Evolutionary conservation across 1,140 invertebrate genomes (phyloP), one percentile per base, ranked within the genome.

Genomic region (Trachymyrmex cornetzi): DNA sequence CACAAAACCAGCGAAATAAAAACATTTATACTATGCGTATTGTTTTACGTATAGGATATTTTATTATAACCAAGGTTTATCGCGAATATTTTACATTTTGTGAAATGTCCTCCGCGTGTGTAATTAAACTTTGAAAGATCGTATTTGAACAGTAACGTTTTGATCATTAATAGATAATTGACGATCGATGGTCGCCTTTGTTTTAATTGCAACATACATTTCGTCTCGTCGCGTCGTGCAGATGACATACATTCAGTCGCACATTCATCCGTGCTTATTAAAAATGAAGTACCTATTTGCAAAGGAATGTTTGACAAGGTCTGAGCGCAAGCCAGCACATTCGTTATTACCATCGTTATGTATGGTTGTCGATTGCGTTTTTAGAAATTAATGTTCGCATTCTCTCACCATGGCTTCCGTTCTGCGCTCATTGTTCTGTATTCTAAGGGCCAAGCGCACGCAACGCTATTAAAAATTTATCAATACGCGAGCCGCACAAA

Each of bases 371-470:
- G 82, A 89, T 88, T 53, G 61, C 30, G 48, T 63, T 86, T 89
- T 89, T 66, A 94, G 89, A 91, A 94, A 94, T 94, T 93, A 93
- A 94, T 94, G 90, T 85, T 84, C 59, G 12, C 44, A 16, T 59
- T 69, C 53, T 57, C 59, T 50, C 48, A 2, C 27, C 24, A 4
- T 48, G 24, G 19, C 27, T 22, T n/a, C 1, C 63, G 27, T n/a
- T 38, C 24, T 14, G 24, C 27, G 16, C 22, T 71, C 19, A 71
- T 71, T 59, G 66, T 71, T 81, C 19, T 53, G 53, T 85, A 63
- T 77, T 85, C 30, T 85, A 85, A 85, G 80, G 53, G 69, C n/a
- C 44, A 84, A 0, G 27, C 22, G 19, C 12, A 24, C 38, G 27
- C 38, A 50, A 80, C 34, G 66, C n/a, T 57, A 34, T 71, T 81